Percentiles rank a stretch among this genome's conserved stretches.
Conservation (phyloP, 2,113 vertebrate species). For the Sarotherodon lohbergeri region DNA sequence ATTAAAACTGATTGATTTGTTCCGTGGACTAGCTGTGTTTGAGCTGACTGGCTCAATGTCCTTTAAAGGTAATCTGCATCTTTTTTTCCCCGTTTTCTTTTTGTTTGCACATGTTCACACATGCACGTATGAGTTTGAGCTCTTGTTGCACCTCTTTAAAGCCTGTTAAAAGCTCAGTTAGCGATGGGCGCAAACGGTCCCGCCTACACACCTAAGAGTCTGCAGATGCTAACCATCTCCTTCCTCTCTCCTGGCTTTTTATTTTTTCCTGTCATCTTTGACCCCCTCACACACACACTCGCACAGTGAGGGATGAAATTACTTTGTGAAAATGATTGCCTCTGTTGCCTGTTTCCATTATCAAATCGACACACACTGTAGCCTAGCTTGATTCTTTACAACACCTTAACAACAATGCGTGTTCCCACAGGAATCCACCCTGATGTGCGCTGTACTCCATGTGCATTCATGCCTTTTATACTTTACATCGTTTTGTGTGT, state of each 20-base stretch:
- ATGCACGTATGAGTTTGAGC: not conserved
- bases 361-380: not conserved
- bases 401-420: not conserved
- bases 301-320: constrained; percentile 19
- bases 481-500: not conserved
- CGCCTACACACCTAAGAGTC: constrained; percentile 63
- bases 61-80: not conserved
- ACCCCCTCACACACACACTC: not conserved
- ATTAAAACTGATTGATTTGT: not conserved
- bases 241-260: not conserved
- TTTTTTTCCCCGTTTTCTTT: not conserved
- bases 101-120: not conserved
- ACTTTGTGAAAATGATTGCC: constrained; percentile 2
- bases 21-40: not conserved
- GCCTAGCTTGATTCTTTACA: not conserved
- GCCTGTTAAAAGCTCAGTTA: constrained; percentile 44
- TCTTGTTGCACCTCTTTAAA: constrained; percentile 25
- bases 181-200: constrained; percentile 55
- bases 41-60: not conserved
- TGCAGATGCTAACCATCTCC: constrained; percentile 43
- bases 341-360: constrained; percentile 11
- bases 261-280: not conserved
- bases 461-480: not conserved
- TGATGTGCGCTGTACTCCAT: not conserved
- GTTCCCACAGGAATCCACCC: not conserved